A percentile compares a stretch with the other conserved stretches of the same genome.
phyloP scores from a whole-genome alignment of 2,888 invertebrate species.

The Macrophya annulata region DNA sequence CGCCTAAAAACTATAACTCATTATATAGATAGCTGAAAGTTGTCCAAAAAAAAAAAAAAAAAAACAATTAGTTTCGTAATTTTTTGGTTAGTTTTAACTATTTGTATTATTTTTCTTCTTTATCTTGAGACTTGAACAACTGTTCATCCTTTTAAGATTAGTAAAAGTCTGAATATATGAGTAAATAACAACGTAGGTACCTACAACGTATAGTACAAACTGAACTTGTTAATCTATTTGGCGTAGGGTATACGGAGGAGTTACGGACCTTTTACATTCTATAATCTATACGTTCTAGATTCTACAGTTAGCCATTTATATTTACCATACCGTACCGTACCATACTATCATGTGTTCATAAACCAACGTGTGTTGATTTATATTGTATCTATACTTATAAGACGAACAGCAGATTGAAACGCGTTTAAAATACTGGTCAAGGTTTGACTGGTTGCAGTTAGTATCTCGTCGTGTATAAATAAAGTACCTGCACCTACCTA shows the following conservation, averaged over 20 bases:
- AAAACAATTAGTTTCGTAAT: neutral
- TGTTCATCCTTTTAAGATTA: neutral
- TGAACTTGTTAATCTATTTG: neutral
- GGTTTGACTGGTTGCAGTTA: neutral
- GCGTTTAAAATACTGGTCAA: conserved; percentile 40
- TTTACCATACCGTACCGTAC: neutral
- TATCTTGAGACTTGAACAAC: neutral
- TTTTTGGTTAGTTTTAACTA: too few relatives aligned
- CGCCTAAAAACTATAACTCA: neutral
- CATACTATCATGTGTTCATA: neutral
- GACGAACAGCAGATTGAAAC: conserved; percentile 3
- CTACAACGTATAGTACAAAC: neutral
- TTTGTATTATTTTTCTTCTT: neutral
- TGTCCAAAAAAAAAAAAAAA: neutral
- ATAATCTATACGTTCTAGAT: conserved; percentile 38
- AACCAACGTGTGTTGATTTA: neutral
- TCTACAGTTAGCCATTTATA: conserved; percentile 31
- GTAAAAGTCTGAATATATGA: conserved; percentile 6
- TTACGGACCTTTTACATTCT: conserved; percentile 35
- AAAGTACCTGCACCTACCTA: neutral
- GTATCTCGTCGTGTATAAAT: neutral
- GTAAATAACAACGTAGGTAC: neutral
- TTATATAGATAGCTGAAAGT: neutral
- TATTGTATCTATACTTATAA: neutral
- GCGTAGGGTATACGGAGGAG: conserved; percentile 25